These are phyloP conservation scores for Meriones unguiculatus DNA, from an alignment of 2,113 vertebrate genomes.

Conservation along the genomic window DNA sequence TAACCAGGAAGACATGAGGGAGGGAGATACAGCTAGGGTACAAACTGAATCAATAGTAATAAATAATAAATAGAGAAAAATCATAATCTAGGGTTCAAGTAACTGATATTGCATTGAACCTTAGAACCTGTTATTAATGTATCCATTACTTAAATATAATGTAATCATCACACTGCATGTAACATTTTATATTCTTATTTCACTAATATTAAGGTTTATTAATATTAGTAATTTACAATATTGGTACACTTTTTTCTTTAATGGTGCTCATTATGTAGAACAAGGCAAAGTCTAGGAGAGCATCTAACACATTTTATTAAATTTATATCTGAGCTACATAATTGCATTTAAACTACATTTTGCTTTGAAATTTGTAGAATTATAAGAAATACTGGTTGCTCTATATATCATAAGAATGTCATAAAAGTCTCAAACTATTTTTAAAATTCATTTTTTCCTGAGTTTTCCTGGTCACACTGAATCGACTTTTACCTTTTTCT, in stretches of 20 bases:
- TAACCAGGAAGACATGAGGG: too few relatives aligned
- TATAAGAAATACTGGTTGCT: background rate
- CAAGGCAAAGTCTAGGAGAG: background rate
- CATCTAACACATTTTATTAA: background rate
- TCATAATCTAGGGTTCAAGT: background rate
- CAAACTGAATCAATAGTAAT: too few relatives aligned
- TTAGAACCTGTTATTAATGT: background rate
- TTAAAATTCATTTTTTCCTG: background rate
- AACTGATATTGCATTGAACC: background rate
- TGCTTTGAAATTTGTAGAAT: background rate
- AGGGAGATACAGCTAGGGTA: too few relatives aligned
- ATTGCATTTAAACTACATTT: background rate
- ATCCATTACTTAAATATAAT: conserved; percentile 1
- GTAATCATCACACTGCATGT: background rate
- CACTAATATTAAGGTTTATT: background rate
- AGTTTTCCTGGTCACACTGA: background rate
- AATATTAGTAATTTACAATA: background rate
- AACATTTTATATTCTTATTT: background rate
- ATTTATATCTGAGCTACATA: background rate
- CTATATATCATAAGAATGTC: background rate
- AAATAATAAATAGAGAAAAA: too few relatives aligned
- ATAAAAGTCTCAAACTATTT: conserved; percentile 36
- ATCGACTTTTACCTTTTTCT: background rate
- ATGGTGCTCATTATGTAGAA: conserved; percentile 3
- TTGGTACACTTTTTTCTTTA: background rate